These are phyloP conservation scores for Tachina fera DNA, from an alignment of 2,888 invertebrate genomes.

Conservation along the genomic window DNA sequence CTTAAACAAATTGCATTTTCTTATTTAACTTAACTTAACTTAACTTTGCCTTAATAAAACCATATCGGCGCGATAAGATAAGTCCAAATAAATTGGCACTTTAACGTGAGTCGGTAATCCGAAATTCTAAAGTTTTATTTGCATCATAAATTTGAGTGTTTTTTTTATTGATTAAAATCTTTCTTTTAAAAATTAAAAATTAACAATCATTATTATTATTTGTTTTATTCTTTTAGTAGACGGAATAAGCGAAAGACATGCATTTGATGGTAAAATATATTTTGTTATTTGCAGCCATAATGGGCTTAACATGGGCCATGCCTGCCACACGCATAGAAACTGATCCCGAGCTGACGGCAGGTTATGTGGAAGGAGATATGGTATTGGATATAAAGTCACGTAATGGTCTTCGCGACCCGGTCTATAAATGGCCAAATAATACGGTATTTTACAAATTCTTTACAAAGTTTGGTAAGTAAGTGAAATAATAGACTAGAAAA, in stretches of 20 bases:
- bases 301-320: conserved; percentile 46
- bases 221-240: conserved; percentile 13
- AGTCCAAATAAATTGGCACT: conserved; percentile 16
- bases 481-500: too few species aligned
- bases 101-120: not conserved
- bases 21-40: too few species aligned
- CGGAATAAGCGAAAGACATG: conserved; percentile 39
- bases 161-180: conserved; percentile 14
- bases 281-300: not conserved
- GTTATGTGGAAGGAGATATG: conserved; percentile 90
- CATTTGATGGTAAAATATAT: not conserved
- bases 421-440: conserved; percentile 86
- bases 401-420: conserved; percentile 85
- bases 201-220: not conserved
- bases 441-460: conserved; percentile 87
- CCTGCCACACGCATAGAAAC: conserved; percentile 60
- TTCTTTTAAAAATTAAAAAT: not conserved
- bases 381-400: conserved; percentile 84
- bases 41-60: not conserved
- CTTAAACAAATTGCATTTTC: not conserved
- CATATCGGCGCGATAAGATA: conserved; percentile 37
- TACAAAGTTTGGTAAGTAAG: conserved; percentile 76
- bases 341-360: conserved; percentile 90
- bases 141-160: conserved; percentile 27
- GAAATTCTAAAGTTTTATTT: not conserved